Percentiles rank a stretch among this genome's conserved stretches.
Conservation (phyloP, 2,888 invertebrate species). For the Tiphia femorata region DNA sequence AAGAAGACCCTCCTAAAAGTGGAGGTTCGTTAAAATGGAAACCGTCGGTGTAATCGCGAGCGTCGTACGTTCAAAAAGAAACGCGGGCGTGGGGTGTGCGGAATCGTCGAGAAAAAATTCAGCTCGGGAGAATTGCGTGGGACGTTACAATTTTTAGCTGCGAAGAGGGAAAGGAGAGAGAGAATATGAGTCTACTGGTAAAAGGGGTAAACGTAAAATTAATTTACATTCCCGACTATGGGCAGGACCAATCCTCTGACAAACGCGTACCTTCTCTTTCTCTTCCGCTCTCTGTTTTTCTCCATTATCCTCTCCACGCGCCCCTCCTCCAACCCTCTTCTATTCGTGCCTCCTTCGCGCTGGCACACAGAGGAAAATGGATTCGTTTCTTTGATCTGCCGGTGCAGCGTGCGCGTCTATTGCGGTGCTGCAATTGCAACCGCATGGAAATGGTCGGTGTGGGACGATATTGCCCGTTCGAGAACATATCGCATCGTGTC, state of each 20-base stretch:
- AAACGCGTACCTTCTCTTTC: neutral
- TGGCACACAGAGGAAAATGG: conserved; percentile 2
- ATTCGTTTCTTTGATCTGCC: conserved; percentile 19
- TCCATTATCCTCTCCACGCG: no score
- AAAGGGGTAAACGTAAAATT: neutral
- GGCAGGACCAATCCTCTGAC: neutral
- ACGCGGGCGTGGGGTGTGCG: no score
- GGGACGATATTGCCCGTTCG: conserved; percentile 33
- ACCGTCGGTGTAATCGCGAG: no score
- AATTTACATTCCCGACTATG: neutral
- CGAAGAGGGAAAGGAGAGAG: neutral
- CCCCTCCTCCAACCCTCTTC: neutral
- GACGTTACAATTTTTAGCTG: no score
- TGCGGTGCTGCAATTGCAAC: conserved; percentile 17
- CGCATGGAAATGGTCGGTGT: conserved; percentile 24
- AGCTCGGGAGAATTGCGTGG: no score
- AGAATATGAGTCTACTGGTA: neutral
- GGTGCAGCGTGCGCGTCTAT: conserved; percentile 7
- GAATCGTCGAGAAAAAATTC: no score
- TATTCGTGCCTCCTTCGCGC: neutral
- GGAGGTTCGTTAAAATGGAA: no score
- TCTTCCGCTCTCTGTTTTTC: no score
- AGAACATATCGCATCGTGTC: conserved; percentile 6
- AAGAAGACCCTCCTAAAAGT: no score
- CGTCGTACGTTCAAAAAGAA: no score